Evolutionary conservation across 2,797 vertebrate genomes (phyloP).

Genomic region (Hemitrygon akajei): DNA sequence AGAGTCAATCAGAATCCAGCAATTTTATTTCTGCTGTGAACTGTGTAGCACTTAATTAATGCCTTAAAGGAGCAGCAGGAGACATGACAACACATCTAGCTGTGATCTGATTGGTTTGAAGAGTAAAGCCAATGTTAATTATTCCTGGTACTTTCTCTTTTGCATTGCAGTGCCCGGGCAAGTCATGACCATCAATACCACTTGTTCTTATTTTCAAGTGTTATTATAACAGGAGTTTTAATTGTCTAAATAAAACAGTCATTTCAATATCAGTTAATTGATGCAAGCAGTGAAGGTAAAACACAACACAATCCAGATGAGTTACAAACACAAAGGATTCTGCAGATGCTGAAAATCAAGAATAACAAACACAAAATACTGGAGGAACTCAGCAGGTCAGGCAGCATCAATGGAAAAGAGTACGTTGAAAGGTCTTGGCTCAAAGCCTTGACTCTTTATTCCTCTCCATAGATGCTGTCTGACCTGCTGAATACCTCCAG

Average conservation of each 20-base stretch:
- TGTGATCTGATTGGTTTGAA: not conserved
- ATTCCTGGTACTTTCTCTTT: not conserved
- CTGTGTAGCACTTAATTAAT: conserved; percentile 3
- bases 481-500: too few relatives aligned
- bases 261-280: not conserved
- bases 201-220: not conserved
- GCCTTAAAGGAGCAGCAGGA: not conserved
- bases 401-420: too few relatives aligned
- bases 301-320: not conserved
- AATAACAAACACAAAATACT: too few relatives aligned
- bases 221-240: not conserved
- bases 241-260: not conserved
- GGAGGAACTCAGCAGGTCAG: too few relatives aligned
- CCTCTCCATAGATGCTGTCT: too few relatives aligned
- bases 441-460: too few relatives aligned
- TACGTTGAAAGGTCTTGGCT: too few relatives aligned
- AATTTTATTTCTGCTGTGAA: not conserved
- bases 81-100: not conserved
- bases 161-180: not conserved
- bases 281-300: not conserved
- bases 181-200: not conserved
- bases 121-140: not conserved
- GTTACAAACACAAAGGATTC: too few relatives aligned
- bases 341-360: too few relatives aligned
- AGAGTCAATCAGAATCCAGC: not conserved